These are phyloP conservation scores for Artemia sp. DNA, from an alignment of 2,888 invertebrate species.

Conservation along the genomic window DNA sequence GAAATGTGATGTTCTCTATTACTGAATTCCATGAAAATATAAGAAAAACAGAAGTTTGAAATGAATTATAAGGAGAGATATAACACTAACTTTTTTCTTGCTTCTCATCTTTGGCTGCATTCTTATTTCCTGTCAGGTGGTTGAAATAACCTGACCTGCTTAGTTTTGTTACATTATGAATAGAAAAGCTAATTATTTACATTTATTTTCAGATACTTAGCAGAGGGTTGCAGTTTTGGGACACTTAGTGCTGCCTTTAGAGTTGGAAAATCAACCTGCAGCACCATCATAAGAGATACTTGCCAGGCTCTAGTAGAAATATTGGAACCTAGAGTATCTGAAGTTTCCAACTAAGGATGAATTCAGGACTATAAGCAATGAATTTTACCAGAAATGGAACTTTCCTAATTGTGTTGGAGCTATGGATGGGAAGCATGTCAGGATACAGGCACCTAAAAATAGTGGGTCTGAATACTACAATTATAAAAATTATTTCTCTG, in stretches of 20 bases:
- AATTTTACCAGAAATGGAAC: not conserved
- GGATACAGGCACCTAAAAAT: too few relatives aligned
- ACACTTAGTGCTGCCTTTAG: not conserved
- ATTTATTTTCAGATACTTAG: not conserved
- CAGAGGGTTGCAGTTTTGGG: slow-evolving; percentile 3
- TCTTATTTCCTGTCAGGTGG: not conserved
- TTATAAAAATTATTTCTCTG: too few relatives aligned
- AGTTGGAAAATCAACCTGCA: not conserved
- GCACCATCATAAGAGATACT: not conserved
- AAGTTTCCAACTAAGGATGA: not conserved
- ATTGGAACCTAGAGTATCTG: not conserved
- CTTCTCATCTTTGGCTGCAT: too few relatives aligned
- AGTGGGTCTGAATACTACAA: too few relatives aligned
- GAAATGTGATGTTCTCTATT: too few relatives aligned
- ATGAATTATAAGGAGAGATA: too few relatives aligned
- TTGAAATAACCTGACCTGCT: not conserved
- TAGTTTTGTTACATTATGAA: not conserved
- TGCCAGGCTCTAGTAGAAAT: not conserved
- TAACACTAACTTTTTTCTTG: too few relatives aligned
- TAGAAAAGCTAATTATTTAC: not conserved
- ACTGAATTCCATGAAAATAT: too few relatives aligned
- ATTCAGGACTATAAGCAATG: not conserved
- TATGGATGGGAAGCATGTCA: not conserved
- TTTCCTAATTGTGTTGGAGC: not conserved
- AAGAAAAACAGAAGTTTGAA: too few relatives aligned